phyloP scores from a whole-genome alignment of 2,113 vertebrate species.

The Columbina picui region DNA sequence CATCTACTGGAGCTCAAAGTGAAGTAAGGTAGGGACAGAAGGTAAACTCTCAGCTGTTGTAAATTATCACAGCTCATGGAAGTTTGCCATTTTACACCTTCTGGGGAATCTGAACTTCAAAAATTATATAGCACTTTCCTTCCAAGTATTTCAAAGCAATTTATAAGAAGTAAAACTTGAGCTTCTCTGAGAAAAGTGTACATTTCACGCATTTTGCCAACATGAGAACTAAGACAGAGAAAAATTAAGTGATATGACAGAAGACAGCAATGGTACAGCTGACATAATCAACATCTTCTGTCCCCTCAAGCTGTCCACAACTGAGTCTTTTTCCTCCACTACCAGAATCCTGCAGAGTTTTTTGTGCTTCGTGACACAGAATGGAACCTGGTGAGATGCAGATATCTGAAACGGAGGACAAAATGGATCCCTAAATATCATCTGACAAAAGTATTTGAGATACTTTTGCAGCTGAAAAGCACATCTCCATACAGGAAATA shows the following conservation, averaged over 20 bases:
- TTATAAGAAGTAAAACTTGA: constrained; percentile 22
- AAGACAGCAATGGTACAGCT: neutral
- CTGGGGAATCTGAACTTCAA: constrained; percentile 57
- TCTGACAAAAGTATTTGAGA: neutral
- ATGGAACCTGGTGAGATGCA: neutral
- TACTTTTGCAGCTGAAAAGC: neutral
- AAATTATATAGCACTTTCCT: constrained; percentile 34
- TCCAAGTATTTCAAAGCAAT: constrained; percentile 45
- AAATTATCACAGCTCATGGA: constrained; percentile 49
- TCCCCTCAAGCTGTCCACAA: neutral
- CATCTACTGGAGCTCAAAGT: neutral
- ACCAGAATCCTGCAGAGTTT: neutral
- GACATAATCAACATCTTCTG: neutral
- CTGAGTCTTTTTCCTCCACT: neutral
- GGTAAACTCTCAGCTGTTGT: constrained; percentile 52
- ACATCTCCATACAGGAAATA: neutral
- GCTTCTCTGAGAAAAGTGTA: neutral
- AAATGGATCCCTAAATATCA: neutral
- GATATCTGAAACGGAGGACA: neutral
- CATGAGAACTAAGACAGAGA: neutral
- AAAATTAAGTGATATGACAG: neutral
- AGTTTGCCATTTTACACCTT: constrained; percentile 52
- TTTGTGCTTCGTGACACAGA: neutral
- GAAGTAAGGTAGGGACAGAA: constrained; percentile 39
- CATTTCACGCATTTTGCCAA: neutral